phyloP scores from a whole-genome alignment of 2,113 vertebrate genomes.

The Piprites chloris region DNA sequence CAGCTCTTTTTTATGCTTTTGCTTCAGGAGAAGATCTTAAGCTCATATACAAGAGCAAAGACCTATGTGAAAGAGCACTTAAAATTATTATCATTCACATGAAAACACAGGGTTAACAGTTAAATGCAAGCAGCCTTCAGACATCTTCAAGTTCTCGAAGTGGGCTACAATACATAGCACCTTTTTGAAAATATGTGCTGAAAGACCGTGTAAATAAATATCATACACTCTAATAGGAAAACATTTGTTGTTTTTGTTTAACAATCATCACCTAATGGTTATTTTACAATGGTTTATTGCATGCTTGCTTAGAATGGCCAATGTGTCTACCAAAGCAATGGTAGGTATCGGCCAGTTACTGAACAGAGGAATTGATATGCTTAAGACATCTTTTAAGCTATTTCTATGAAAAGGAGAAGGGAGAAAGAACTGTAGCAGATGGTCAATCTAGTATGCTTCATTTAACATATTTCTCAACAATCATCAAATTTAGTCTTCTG shows the following conservation, averaged over 20 bases:
- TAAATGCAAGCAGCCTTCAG: neutral
- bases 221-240: neutral
- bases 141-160: neutral
- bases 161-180: neutral
- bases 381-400: neutral
- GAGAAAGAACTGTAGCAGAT: neutral
- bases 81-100: neutral
- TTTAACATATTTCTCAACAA: constrained; percentile 26
- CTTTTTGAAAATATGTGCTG: neutral
- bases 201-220: neutral
- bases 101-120: neutral
- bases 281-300: neutral
- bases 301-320: neutral
- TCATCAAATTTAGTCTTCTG: neutral
- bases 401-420: neutral
- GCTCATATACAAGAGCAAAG: neutral
- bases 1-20: neutral
- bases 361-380: neutral
- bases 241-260: neutral
- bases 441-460: neutral
- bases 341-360: neutral
- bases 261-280: neutral
- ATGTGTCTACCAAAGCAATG: neutral
- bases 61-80: neutral
- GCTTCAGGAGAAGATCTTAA: neutral